A percentile compares a stretch with the other conserved stretches of the same genome.
Conservation (phyloP, 2,113 vertebrate species). For the Odocoileus hemionus region DNA sequence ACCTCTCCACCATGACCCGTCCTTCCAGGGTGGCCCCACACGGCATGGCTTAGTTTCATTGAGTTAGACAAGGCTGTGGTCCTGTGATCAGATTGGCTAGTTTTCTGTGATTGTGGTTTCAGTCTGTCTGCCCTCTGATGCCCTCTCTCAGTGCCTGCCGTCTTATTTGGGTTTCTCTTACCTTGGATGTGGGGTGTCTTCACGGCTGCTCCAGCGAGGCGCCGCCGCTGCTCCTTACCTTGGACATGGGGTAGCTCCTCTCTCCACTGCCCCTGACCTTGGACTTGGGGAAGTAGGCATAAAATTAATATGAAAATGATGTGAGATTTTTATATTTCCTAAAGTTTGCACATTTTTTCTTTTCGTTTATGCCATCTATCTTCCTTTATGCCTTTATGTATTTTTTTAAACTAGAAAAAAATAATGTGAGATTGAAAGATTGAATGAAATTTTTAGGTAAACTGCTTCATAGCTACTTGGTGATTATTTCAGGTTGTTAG, state of each 20-base stretch:
- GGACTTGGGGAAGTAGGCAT: neutral
- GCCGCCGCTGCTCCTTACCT: neutral
- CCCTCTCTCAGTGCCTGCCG: neutral
- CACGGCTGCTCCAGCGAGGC: neutral
- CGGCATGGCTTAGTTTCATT: neutral
- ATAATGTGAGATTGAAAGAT: neutral
- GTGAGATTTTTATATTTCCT: neutral
- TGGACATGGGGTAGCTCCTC: neutral
- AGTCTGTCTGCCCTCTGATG: neutral
- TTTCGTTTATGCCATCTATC: neutral
- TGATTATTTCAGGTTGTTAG: conserved; percentile 38
- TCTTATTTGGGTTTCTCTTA: neutral
- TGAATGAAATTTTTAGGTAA: neutral
- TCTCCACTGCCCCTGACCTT: neutral
- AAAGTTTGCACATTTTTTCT: neutral
- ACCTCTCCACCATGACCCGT: neutral
- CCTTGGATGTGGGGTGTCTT: neutral
- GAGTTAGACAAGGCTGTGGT: neutral
- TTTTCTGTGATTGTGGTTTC: neutral
- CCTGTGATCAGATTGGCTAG: neutral
- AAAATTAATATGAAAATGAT: conserved; percentile 24
- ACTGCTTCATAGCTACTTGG: neutral
- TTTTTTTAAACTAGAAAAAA: neutral
- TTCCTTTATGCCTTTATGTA: neutral
- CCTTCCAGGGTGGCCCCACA: neutral